Percentiles rank a stretch among this genome's conserved stretches.
These are phyloP conservation scores for Suricata suricatta DNA, from an alignment of 2,113 vertebrate species.

Conservation along the genomic window DNA sequence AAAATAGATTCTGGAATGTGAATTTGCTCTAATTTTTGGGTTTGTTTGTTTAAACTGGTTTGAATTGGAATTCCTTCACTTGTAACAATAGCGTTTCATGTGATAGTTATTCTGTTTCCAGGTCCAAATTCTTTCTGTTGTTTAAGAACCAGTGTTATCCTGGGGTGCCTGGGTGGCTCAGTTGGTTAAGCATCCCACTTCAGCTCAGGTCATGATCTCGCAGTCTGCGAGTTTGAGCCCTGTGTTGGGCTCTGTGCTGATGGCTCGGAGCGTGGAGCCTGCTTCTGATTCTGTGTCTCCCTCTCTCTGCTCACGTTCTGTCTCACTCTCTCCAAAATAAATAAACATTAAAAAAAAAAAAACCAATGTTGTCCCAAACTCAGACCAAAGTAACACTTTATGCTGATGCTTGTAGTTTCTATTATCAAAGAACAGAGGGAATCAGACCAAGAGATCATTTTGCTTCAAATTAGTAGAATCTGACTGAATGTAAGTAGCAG, in stretches of 20 bases:
- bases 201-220: too few relatives aligned
- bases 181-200: too few relatives aligned
- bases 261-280: too few relatives aligned
- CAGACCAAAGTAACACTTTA: background rate
- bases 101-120: background rate
- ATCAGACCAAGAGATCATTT: background rate
- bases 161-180: too few relatives aligned
- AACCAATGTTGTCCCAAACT: background rate
- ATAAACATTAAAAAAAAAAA: background rate
- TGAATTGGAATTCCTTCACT: background rate
- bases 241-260: too few relatives aligned
- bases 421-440: background rate
- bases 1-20: background rate
- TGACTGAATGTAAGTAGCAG: background rate
- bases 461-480: background rate
- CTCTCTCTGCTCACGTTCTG: too few relatives aligned
- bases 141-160: background rate
- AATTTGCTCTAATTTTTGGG: background rate
- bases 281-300: too few relatives aligned
- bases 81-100: background rate
- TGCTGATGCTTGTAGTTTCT: background rate
- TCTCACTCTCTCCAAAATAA: too few relatives aligned
- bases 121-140: background rate
- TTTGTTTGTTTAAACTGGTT: background rate
- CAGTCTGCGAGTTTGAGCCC: too few relatives aligned